Percentiles rank a stretch among this genome's conserved stretches.
These are phyloP conservation scores for Microcebus murinus DNA, from an alignment of 2,113 vertebrate species.

Conservation along the genomic window DNA sequence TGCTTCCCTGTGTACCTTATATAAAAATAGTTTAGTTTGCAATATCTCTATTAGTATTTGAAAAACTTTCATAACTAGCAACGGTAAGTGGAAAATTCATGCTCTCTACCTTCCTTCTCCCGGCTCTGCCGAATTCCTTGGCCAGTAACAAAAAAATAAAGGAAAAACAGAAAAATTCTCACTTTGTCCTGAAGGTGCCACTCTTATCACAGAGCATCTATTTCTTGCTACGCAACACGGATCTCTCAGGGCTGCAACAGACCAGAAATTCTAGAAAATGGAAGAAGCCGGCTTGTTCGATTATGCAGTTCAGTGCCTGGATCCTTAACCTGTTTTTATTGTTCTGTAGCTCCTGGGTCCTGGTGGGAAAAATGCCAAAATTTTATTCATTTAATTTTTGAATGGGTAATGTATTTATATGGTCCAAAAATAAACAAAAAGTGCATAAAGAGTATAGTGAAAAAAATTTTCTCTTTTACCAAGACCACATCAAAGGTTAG, in stretches of 20 bases:
- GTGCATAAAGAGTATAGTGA: not conserved
- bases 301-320: not conserved
- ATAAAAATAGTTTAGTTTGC: not conserved
- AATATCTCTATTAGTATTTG: not conserved
- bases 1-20: not conserved
- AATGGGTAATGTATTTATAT: not conserved
- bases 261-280: not conserved
- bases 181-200: slow-evolving; percentile 43
- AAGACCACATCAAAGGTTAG: not conserved
- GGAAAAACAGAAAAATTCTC: not conserved
- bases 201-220: not conserved
- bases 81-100: slow-evolving; percentile 5
- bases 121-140: not conserved
- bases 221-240: not conserved
- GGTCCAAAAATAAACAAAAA: not conserved
- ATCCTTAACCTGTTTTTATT: not conserved
- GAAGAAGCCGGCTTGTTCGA: not conserved
- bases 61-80: not conserved
- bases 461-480: not conserved
- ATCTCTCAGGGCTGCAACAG: accelerated
- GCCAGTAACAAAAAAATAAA: not conserved
- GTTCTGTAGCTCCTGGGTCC: not conserved
- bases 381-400: not conserved
- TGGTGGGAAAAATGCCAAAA: not conserved
- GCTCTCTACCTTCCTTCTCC: not conserved